Conservation (phyloP, 2,888 invertebrate genomes). For the Andrena haemorrhoa region DNA sequence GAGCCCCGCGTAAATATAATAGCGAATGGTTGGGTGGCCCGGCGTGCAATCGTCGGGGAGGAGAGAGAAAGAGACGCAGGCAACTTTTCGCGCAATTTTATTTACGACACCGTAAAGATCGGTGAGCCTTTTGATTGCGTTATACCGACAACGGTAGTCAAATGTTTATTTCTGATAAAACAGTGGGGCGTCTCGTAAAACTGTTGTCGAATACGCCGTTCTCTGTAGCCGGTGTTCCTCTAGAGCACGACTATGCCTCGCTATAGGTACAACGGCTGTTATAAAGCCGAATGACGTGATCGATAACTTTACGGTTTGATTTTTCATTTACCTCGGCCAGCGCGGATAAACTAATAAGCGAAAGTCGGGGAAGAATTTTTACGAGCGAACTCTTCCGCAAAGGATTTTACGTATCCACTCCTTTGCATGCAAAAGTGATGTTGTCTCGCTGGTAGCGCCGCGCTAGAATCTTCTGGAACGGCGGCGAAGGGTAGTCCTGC, state of each 20-base stretch:
- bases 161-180: slow-evolving; percentile 81
- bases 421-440: slow-evolving; percentile 16
- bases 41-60: slow-evolving; percentile 9
- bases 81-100: slow-evolving; percentile 68
- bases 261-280: slow-evolving; percentile 18
- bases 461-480: slow-evolving; percentile 6
- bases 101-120: slow-evolving; percentile 78
- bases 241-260: background rate
- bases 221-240: background rate
- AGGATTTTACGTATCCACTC: slow-evolving; percentile 13
- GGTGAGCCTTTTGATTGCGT: slow-evolving; percentile 71
- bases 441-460: slow-evolving; percentile 7
- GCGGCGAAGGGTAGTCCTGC: slow-evolving; percentile 1
- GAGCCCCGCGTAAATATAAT: slow-evolving; percentile 33
- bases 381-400: slow-evolving; percentile 12
- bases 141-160: slow-evolving; percentile 63
- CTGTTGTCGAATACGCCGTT: slow-evolving; percentile 35
- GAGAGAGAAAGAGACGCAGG: slow-evolving; percentile 1
- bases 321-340: slow-evolving; percentile 34
- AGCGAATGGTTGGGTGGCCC: background rate
- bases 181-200: slow-evolving; percentile 52
- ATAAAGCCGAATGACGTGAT: slow-evolving; percentile 16
- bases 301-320: slow-evolving; percentile 41
- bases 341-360: slow-evolving; percentile 38
- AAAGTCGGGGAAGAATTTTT: slow-evolving; percentile 13